These are phyloP conservation scores for Pycnonotus jocosus DNA, from an alignment of 2,113 vertebrate species.

Conservation along the genomic window DNA sequence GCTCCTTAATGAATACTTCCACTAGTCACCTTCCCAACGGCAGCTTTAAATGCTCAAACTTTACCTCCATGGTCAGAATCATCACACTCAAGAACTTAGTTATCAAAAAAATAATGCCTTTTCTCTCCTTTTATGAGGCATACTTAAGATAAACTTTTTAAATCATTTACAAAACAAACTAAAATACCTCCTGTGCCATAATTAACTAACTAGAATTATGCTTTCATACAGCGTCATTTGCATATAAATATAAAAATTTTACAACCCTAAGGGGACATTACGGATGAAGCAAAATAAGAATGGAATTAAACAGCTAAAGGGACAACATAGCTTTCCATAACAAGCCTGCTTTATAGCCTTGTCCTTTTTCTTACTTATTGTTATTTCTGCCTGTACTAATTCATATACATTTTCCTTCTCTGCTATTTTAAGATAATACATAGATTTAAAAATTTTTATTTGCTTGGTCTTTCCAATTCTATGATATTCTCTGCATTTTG, in stretches of 20 bases:
- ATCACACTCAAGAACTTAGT: background rate
- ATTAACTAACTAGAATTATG: constrained; percentile 37
- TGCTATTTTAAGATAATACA: background rate
- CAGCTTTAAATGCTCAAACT: background rate
- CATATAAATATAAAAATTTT: constrained; percentile 42
- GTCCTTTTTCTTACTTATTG: background rate
- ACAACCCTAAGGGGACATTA: constrained; percentile 11
- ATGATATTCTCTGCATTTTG: background rate
- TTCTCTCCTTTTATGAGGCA: background rate
- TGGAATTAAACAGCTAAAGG: background rate
- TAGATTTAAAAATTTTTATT: background rate
- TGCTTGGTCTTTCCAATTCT: background rate
- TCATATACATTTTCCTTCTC: background rate
- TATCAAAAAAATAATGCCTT: background rate
- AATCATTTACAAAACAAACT: constrained; percentile 41
- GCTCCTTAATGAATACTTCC: constrained; percentile 43
- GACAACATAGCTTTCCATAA: background rate
- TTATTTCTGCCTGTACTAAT: background rate
- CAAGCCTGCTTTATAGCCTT: background rate
- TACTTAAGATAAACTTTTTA: background rate
- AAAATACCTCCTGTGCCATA: constrained; percentile 1
- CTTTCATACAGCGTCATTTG: constrained; percentile 20
- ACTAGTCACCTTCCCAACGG: constrained; percentile 11
- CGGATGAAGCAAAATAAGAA: background rate
- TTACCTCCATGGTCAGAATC: background rate